Evolutionary conservation across 1,140 invertebrate genomes (phyloP).

Genomic region (Steinernema feltiae): DNA sequence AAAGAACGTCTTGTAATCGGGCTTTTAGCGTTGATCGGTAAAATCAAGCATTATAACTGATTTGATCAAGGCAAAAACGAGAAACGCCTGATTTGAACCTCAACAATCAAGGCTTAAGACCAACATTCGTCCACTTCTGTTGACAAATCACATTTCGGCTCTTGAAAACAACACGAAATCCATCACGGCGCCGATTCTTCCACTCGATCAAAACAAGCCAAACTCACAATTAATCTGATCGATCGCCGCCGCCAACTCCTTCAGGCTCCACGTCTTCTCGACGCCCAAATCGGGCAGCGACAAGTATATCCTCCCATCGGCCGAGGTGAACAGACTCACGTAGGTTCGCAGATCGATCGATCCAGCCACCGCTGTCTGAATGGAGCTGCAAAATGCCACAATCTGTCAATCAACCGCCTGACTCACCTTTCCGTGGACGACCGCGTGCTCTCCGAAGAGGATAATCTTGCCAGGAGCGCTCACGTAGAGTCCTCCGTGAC

Average conservation of each 20-base stretch:
- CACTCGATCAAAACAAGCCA: background rate
- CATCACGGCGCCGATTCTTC: too few relatives aligned
- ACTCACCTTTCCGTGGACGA: slow-evolving; percentile 85
- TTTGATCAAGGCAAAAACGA: too few relatives aligned
- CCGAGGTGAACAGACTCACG: slow-evolving; percentile 57
- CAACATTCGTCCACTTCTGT: too few relatives aligned
- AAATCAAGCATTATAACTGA: too few relatives aligned
- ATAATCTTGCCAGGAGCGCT: slow-evolving; percentile 93
- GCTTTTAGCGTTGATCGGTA: too few relatives aligned
- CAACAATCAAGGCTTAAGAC: too few relatives aligned
- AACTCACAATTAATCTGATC: slow-evolving; percentile 28
- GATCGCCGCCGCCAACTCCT: slow-evolving; percentile 48
- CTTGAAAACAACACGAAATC: background rate
- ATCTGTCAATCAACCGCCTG: background rate
- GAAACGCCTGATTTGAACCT: too few relatives aligned
- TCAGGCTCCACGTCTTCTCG: slow-evolving; percentile 58
- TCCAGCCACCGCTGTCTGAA: slow-evolving; percentile 71
- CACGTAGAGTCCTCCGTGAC: slow-evolving; percentile 61
- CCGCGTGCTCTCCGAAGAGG: slow-evolving; percentile 90
- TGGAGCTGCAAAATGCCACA: background rate
- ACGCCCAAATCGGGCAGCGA: slow-evolving; percentile 60
- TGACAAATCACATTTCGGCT: too few relatives aligned
- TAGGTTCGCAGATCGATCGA: slow-evolving; percentile 73
- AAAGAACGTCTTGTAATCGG: too few relatives aligned
- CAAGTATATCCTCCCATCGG: slow-evolving; percentile 58